Base-by-base conservation (phyloP, 37 sponge, comb jelly and placozoan genomes). In the Aphrocallistes beatrix region DNA sequence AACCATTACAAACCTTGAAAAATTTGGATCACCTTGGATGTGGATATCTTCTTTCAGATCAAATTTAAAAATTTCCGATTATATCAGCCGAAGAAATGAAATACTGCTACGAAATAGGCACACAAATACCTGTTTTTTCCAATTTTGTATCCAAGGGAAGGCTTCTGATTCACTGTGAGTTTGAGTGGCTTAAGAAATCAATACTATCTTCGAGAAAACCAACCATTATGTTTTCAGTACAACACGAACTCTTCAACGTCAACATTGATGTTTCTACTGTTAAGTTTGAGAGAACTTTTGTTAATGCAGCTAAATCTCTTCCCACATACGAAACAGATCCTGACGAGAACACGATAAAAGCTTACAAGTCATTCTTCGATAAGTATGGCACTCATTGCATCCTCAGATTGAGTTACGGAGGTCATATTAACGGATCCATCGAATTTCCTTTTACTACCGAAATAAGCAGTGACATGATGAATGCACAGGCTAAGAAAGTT, bases 331-430 rank as follows among this genome's bases (percentile, higher is more conserved):
- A 25, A 13, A 25, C 34, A 3, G 75, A 60, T 60, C 34, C 75
- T 60, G 3, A 60, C n/a, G n/a, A 13, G 75, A 60, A 60, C 8
- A 19, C n/a, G 28, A 19, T 30, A 32, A 30, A 60, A 3, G 8
- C 75, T 60, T 60, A 60, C 75, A 60, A 13, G 3, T 60, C 34
- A 21, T 60, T 60, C n/a, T 25, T 60, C 3, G 75, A 60, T 13
- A 60, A 60, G 75, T 60, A 60, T 60, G 75, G 75, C 34, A 60
- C 75, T 60, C 75, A 60, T 19, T 60, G 75, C n/a, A 30, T 60
- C 28, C 25, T 60, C 3, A 30, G 75, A 6, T 19, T 60, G 32
- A 60, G 75, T 30, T 60, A 19, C n/a, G 75, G 75, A 30, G 75
- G 75, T 25, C 28, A 60, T 8, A 60, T 60, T 32, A 60, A 13